Evolutionary conservation across 2,888 invertebrate species (phyloP).

Genomic region (Aleiodes leptofemur): DNA sequence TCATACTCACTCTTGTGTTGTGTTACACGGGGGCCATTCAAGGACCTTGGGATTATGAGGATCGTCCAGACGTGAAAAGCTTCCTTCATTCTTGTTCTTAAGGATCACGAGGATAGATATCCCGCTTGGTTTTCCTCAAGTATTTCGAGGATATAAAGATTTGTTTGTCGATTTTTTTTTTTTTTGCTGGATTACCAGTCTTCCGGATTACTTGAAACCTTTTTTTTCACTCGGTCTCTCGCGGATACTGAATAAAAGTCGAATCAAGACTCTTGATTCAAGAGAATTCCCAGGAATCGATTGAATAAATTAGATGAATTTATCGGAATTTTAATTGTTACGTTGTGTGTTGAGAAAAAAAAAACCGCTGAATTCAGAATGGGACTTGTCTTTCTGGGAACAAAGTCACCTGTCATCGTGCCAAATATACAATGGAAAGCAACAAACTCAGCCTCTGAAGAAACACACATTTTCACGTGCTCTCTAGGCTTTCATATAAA

Average conservation of each 20-base stretch:
- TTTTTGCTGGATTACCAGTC: slow-evolving; percentile 53
- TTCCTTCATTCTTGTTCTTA: neutral
- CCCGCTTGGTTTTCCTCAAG: slow-evolving; percentile 7
- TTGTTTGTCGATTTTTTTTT: slow-evolving; percentile 55
- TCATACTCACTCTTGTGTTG: slow-evolving; percentile 13
- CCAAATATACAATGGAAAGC: slow-evolving; percentile 59
- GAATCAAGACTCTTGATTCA: slow-evolving; percentile 46
- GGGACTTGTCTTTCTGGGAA: slow-evolving; percentile 54
- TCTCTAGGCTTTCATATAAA: slow-evolving; percentile 17
- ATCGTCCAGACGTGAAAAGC: slow-evolving; percentile 38
- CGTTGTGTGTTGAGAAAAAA: too few species aligned
- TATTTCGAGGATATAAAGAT: slow-evolving; percentile 45
- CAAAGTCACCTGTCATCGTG: slow-evolving; percentile 65
- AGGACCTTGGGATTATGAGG: slow-evolving; percentile 37
- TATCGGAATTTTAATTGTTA: neutral
- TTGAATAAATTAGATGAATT: slow-evolving; percentile 1
- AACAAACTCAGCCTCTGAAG: neutral
- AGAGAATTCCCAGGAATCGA: neutral
- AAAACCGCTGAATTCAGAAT: neutral
- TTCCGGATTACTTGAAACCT: slow-evolving; percentile 58
- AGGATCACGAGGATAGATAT: slow-evolving; percentile 15
- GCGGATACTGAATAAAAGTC: slow-evolving; percentile 51
- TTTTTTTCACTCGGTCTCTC: neutral
- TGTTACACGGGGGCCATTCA: slow-evolving; percentile 23
- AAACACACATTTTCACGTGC: slow-evolving; percentile 14